A percentile compares a stretch with the other conserved stretches of the same genome.
Evolutionary conservation across 2,113 vertebrate genomes (phyloP).

Genomic region (Xiphophorus maculatus): DNA sequence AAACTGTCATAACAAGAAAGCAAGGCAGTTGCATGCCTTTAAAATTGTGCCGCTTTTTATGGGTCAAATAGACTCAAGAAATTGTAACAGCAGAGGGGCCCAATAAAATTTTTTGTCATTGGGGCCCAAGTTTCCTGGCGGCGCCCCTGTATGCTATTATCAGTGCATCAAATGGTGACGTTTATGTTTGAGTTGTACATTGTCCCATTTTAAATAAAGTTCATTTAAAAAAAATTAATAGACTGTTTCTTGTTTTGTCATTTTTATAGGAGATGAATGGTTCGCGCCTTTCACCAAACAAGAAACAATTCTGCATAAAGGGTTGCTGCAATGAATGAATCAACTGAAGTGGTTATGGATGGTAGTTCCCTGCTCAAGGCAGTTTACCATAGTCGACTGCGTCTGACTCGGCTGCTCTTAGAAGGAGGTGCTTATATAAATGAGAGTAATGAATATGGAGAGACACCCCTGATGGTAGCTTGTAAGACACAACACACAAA

Average conservation of each 20-base stretch:
- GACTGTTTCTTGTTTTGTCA: neutral
- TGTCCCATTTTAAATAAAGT: too few species aligned
- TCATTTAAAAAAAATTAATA: neutral
- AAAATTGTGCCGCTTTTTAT: too few species aligned
- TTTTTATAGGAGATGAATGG: conserved; percentile 22
- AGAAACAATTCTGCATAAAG: neutral
- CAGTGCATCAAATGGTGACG: too few species aligned
- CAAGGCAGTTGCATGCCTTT: too few species aligned
- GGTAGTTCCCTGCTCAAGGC: conserved; percentile 91
- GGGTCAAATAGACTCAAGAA: too few species aligned
- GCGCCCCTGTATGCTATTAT: too few species aligned
- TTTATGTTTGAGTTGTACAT: too few species aligned
- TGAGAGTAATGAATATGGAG: conserved; percentile 87
- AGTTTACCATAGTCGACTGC: conserved; percentile 86
- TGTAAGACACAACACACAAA: conserved; percentile 86
- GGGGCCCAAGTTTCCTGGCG: too few species aligned
- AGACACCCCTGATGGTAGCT: conserved; percentile 92
- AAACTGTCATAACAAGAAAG: too few species aligned
- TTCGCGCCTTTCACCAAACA: neutral
- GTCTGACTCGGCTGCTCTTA: conserved; percentile 88
- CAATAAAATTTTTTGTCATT: too few species aligned
- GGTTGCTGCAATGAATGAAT: conserved; percentile 72
- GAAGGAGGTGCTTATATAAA: conserved; percentile 83
- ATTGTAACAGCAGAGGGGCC: too few species aligned
- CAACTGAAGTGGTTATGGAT: conserved; percentile 79